Evolutionary conservation across 1,140 invertebrate species (phyloP), one percentile per base, ranked within the genome.

Genomic region (Zaprionus tsacasi): DNA sequence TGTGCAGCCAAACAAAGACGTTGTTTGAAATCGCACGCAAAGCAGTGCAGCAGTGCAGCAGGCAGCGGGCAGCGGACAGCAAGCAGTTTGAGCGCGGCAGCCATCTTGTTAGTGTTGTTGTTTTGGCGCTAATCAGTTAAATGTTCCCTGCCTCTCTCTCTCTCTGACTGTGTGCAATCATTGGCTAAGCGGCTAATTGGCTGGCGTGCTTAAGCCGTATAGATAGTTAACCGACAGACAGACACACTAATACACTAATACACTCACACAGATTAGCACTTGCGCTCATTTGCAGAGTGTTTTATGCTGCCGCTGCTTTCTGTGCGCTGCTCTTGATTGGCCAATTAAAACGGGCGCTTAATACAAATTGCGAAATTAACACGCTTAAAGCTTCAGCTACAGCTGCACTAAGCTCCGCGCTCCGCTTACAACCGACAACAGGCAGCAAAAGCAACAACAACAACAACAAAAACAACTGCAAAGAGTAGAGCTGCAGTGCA

Each of bases 361-460:
- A 70, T 75, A 70, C 72, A 70, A 75, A 75, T 75, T 75, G 59
- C 72, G 60, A 78, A 78, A 70, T 78, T 75, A 78, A 78, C 65
- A 59, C 60, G 61, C 72, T 78, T 78, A 70, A 78, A 78, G 72
- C 71, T 30, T 30, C 27, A 30, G 27, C 30, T 17, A 38, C 50
- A 69, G 33, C 33, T 35, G 33, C 33, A 35, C 33, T 35, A 35
- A 35, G 33, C 33, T 35, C 10, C 33, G 7, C 33, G 33, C 33
- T 0, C 33, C 33, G 33, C 33, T 35, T 4, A 35, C 33, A 35
- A 35, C 33, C 33, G 40, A 70, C 38, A 64, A 70, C 60, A 30
- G 72, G 64, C 68, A 82, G 48, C 59, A 54, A 17, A 17, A 64
- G 36, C 50, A 36, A 35, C 58, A 45, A 33, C n/a, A 56, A 10